Base-by-base conservation (phyloP, 2,113 vertebrate genomes). In the Clarias magur region DNA sequence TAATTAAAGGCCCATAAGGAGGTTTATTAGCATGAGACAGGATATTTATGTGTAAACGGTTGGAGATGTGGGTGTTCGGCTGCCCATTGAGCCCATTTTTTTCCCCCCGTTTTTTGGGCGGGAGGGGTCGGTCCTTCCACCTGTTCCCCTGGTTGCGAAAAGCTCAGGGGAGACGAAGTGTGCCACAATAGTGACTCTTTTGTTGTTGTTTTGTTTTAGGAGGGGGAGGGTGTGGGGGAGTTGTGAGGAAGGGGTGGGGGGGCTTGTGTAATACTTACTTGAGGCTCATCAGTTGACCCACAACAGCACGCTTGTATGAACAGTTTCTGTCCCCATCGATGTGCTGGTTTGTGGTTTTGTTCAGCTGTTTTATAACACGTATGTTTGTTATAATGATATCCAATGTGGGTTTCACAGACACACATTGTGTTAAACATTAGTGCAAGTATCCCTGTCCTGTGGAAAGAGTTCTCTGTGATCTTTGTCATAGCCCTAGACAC, bases 1-100 rank as follows among this genome's bases (percentile, higher is more conserved):
- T 81, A 89, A 88, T 93, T 93, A 92, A 90, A 92, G 88, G 91
- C 88, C 91, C 94, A 94, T 93, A 94, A 92, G 92, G 93, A 87
- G 84, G 86, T 88, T 89, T 90, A 89, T 92, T 89, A 91, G 92
- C 91, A 86, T 84, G 84, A 83, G 68, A 82, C 86, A 82, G 87
- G 90, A 67, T 68, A 80, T 85, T 86, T 83, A 90, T 84, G 83
- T 89, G 89, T 85, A 86, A 91, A 92, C 90, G 90, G 92, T 90
- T 79, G 85, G 89, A 89, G 89, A 86, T 90, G 89, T 88, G 86
- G 59, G 13, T 38, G 89, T 88, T 80, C 63, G 82, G 88, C 72
- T 82, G 38, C 30, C 84, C 87, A 68, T 67, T 86, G 83, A 63
- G 81, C 80, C 48, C 23, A 15, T 59, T 78, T 84, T 87, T 80